Base-by-base conservation (phyloP, 1,140 invertebrate species). In the Drosophila novamexicana region DNA sequence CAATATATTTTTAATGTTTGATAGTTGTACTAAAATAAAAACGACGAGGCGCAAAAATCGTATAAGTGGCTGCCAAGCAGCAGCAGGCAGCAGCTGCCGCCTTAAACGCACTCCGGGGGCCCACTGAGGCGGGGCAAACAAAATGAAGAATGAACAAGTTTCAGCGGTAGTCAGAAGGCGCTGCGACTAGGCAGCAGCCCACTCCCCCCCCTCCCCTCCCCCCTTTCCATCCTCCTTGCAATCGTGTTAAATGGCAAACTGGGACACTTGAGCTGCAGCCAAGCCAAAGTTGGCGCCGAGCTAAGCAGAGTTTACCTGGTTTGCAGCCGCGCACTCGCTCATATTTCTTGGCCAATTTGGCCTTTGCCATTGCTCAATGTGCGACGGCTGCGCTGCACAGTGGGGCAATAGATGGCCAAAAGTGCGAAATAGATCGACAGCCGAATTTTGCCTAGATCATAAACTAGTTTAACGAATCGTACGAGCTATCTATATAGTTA, bases 1-100 rank as follows among this genome's bases (percentile, higher is more conserved):
- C 81, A 86, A 86, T 88, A 88, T 89, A 88, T 88, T 89, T 88
- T 88, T 89, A 88, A 88, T 88, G 83, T 80, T 88, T 88, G 83
- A 88, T 88, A 89, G 83, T 88, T 88, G 58, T 78, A 67, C 73
- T 80, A 89, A 88, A 88, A 88, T 75, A 82, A 79, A 82, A 88
- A 79, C 69, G 79, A 81, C 75, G 64, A 68, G 83, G 67, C 63
- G 68, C 68, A 74, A 68, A 73, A 79, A 75, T 76, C 47, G 58
- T 81, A 90, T 67, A 89, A 90, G 81, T 85, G 78, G 61, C 77
- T 88, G 77, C 68, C 62, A 79, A 67, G 32, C 59, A 47, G 42
- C 47, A 3, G 8, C 58, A n/a, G 14, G 22, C 34, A 49, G 12
- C 44, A 52, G 40, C 54, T 61, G 70, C 63, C 34, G 59, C 62